Base-by-base conservation (phyloP, 2,888 invertebrate species). In the Eurois occulta region DNA sequence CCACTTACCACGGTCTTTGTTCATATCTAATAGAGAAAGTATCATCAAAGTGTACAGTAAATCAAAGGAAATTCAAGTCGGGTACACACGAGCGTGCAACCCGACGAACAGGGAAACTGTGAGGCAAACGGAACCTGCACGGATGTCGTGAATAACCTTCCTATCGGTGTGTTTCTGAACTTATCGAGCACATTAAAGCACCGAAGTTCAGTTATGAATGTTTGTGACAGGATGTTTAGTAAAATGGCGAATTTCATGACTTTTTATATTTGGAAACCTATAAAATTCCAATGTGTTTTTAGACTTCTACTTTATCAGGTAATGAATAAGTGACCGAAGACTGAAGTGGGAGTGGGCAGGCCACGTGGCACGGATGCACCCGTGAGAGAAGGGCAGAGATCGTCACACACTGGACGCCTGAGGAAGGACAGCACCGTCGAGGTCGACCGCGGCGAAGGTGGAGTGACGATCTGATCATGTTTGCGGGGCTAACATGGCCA, bases 1-100 rank as follows among this genome's bases (percentile, higher is more conserved):
- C 52, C 60, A 46, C 28, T 64, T 65, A 52, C 18, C 35, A 48
- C 32, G 28, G 28, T 72, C 68, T 75, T 78, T 77, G 70, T 72
- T 69, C 69, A 75, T 75, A 72, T 64, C 62, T 72, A 72, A 86
- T 41, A 82, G 72, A 82, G 60, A 80, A 79, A 83, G 70, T 72
- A 80, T 83, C 66, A 73, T 80, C 83, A 88, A 88, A 88, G 79
- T 78, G 72, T 82, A 82, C 79, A 70, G 80, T 83, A 88, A 88
- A 86, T 88, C 85, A 86, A 88, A 87, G 88, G 81, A 88, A 86
- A 78, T 85, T 68, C 72, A 77, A 73, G 70, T 35, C 75, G 32
- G 65, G 77, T 75, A 83, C 79, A 84, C 77, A 88, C 81, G 77
- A 87, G 55, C 73, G 66, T 69, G 75, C 11, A 43, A 71, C 60